phyloP scores from a whole-genome alignment of 2,797 vertebrate genomes.

The Prionace glauca region DNA sequence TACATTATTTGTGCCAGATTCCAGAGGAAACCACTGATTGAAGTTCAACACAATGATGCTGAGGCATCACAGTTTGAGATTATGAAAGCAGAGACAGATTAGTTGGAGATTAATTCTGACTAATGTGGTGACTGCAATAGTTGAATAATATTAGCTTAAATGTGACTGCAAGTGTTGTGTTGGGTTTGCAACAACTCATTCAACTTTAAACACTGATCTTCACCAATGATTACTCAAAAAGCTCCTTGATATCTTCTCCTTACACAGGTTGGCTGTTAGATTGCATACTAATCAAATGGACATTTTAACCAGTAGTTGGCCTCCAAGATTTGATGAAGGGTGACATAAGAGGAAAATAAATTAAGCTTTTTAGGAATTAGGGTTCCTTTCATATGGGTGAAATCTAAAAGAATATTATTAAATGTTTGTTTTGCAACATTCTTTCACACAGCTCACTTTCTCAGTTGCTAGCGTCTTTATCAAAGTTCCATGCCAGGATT shows the following conservation, averaged over 20 bases:
- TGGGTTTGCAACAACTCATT: neutral
- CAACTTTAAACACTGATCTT: neutral
- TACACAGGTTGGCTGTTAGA: neutral
- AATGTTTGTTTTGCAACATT: neutral
- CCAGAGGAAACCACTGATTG: neutral
- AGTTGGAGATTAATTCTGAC: neutral
- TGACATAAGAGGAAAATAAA: neutral
- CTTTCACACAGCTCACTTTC: conserved; percentile 60
- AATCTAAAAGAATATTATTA: neutral
- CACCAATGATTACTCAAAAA: neutral
- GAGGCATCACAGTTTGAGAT: neutral
- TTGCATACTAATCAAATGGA: neutral
- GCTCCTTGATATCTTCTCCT: neutral
- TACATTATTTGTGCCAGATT: neutral
- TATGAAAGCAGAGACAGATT: neutral
- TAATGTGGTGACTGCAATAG: neutral
- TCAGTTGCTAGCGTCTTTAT: conserved; percentile 56
- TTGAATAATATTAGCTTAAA: neutral
- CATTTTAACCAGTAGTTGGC: neutral
- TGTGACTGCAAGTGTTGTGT: neutral
- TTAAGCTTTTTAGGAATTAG: neutral
- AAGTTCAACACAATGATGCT: neutral
- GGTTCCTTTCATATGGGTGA: neutral
- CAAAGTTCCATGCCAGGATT: conserved; percentile 63
- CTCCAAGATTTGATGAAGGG: neutral